Base-by-base conservation (phyloP, 2,888 invertebrate genomes). In the Idaea dimidiata region DNA sequence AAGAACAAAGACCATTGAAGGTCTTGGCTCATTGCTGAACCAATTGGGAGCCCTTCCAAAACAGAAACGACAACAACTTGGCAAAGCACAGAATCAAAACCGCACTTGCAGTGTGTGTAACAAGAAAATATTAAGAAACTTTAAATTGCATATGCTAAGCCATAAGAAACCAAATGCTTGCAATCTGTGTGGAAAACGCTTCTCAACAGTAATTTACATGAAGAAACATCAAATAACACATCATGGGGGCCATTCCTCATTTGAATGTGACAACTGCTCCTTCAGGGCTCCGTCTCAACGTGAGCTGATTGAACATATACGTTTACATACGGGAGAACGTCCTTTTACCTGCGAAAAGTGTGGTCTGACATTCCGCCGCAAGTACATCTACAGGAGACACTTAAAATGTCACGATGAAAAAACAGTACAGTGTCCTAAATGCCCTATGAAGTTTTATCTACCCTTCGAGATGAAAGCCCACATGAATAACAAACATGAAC, bases 301-400 rank as follows among this genome's bases (percentile, higher is more conserved):
- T 17, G 83, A 82, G 24, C 70, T 92, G 57, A 80, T 79, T 0
- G 91, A 90, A 74, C 91, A 92, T 66, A 78, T 83, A 24, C 65
- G 91, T 10, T 60, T 89, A 5, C 92, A 92, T 61, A 86, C 91
- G 0, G 91, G 91, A 0, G 91, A 91, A 64, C 66, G 91, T 18
- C 92, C 92, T 0, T 91, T 86, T 43, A 79, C 89, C 0, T 92
- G 92, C 68, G 90, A 91, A 0, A 84, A 87, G 64, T 92, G 92
- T 17, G 91, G 91, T 0, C 65, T 89, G 2, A 90, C 89, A 0
- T 92, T 91, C 74, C 81, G 89, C 0, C 75, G 90, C 63, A 75
- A 80, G 61, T 84, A 82, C 0, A 84, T 90, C 57, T 90, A 87
- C 84, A 84, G 72, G n/a, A 88, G 88, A 17, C 92, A 92, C 71